These are phyloP conservation scores for Lacerta viridis DNA, from an alignment of 2,797 vertebrate genomes.

Conservation along the genomic window DNA sequence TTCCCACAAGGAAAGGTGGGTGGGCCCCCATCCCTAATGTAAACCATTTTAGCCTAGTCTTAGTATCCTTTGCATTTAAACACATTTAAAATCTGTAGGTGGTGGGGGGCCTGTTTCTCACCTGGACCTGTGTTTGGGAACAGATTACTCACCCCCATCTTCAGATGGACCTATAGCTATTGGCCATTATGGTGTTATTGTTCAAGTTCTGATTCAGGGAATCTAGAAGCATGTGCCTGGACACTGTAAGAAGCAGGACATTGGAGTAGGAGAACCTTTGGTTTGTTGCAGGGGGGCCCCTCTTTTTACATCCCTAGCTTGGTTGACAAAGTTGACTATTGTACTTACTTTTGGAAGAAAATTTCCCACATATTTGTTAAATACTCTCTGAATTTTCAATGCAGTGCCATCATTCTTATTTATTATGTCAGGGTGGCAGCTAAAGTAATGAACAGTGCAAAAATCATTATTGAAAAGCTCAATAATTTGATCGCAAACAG, in stretches of 20 bases:
- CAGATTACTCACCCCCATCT: too few species aligned
- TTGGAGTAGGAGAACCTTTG: not conserved
- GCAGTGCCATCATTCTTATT: slow-evolving; percentile 59
- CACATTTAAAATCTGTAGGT: not conserved
- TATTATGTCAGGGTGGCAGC: slow-evolving; percentile 60
- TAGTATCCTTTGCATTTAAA: not conserved
- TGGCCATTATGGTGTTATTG: not conserved
- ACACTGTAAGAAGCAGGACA: not conserved
- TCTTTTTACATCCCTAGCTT: not conserved
- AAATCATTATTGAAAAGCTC: slow-evolving; percentile 69
- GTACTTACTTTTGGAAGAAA: slow-evolving; percentile 38
- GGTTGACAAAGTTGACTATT: not conserved
- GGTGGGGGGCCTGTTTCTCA: too few species aligned
- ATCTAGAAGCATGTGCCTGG: not conserved
- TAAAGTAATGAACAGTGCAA: slow-evolving; percentile 66
- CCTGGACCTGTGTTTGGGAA: not conserved
- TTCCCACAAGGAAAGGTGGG: too few species aligned
- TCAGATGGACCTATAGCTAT: too few species aligned
- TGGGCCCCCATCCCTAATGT: too few species aligned
- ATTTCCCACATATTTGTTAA: slow-evolving; percentile 30
- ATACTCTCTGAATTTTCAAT: slow-evolving; percentile 23
- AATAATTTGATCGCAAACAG: slow-evolving; percentile 68
- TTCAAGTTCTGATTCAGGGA: not conserved
- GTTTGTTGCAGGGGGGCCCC: not conserved
- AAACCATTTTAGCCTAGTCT: not conserved